Evolutionary conservation across 2,797 vertebrate species (phyloP), one percentile per base, ranked within the genome.

Genomic region (Bufotes viridis): DNA sequence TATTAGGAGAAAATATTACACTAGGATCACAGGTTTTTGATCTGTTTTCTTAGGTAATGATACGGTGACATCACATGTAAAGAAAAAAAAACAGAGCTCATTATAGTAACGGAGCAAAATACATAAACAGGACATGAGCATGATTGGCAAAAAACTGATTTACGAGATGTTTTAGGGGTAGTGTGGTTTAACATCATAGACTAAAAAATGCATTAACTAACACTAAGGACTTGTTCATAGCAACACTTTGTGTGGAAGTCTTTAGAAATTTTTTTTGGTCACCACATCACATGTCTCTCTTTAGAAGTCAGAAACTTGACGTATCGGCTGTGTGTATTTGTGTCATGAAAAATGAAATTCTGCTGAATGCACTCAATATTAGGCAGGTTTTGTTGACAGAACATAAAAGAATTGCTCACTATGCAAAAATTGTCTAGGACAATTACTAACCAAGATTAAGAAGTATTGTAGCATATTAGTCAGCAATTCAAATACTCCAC

Each of bases 221-320:
- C 42, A 22, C 75, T 29, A 78, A 78, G 34, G 29, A 78, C 60
- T 76, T 85, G 84, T 85, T 78, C 84, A 24, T 85, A 85, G 84
- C 84, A 78, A 78, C 84, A 15, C 7, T 49, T 63, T 81, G 14
- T 65, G 14, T 60, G 13, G 24, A 65, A 85, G 42, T 53, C 74
- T 83, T 57, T 65, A 26, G 20, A 78, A 63, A 78, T 24, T 49
- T 63, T 63, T 26, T 72, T 85, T 75, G 60, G 74, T 85, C 60
- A 55, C 60, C 20, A 24, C 67, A n/a, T 78, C 49, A 55, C n/a
- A 65, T 53, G 26, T 72, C n/a, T 85, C 17, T 17, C 29, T 22
- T 15, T 51, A 18, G 22, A 75, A 84, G 55, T 75, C 55, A 34
- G 51, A 69, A 49, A 60, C 12, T 26, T 84, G 67, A 84, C 67